A percentile compares a stretch with the other conserved stretches of the same genome.
Conservation (phyloP, 2,888 invertebrate species). For the Charanyca ferruginea region DNA sequence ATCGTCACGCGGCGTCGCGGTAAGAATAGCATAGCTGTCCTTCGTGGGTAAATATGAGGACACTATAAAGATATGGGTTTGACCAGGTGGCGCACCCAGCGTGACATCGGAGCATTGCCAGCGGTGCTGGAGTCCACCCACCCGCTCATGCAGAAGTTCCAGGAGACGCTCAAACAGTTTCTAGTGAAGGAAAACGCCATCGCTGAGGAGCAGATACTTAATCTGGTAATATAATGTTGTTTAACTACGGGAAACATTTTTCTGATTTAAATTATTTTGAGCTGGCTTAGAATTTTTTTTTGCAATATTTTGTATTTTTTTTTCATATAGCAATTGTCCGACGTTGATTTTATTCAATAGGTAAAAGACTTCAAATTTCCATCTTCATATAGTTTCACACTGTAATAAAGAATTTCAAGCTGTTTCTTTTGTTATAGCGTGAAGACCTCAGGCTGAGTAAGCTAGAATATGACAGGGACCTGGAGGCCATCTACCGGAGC, state of each 20-base stretch:
- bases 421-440: slow-evolving; percentile 71
- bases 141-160: slow-evolving; percentile 94
- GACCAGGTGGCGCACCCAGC: slow-evolving; percentile 81
- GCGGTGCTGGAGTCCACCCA: slow-evolving; percentile 93
- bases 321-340: too few relatives aligned
- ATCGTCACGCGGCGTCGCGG: too few relatives aligned
- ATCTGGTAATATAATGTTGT: slow-evolving; percentile 87
- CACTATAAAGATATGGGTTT: neutral
- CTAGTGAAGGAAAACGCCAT: slow-evolving; percentile 92
- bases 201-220: slow-evolving; percentile 92
- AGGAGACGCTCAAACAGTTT: slow-evolving; percentile 93
- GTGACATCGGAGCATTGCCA: slow-evolving; percentile 81
- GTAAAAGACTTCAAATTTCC: too few relatives aligned
- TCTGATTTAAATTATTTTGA: neutral
- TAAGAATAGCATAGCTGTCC: too few relatives aligned
- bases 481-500: slow-evolving; percentile 90
- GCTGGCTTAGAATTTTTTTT: too few relatives aligned
- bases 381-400: too few relatives aligned
- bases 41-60: neutral
- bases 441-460: slow-evolving; percentile 81
- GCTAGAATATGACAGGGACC: slow-evolving; percentile 84
- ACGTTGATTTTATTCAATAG: too few relatives aligned
- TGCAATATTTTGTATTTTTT: too few relatives aligned
- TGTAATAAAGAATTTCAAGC: neutral
- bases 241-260: neutral